These are phyloP conservation scores for Charina bottae DNA, from an alignment of 2,113 vertebrate genomes.

Conservation along the genomic window DNA sequence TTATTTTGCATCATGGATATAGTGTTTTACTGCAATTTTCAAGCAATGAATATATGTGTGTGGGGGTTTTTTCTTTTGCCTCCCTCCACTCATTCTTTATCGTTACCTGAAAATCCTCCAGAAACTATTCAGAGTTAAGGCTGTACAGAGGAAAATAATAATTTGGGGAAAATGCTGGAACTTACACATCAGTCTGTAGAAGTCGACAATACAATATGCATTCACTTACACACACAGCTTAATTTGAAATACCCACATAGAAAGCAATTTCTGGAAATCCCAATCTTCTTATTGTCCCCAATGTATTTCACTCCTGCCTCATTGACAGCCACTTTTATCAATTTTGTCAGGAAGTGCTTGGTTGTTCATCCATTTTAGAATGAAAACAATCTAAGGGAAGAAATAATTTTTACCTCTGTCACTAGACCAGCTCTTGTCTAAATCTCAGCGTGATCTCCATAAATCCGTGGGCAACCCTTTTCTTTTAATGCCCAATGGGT, in stretches of 20 bases:
- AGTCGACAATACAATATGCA: constrained; percentile 10
- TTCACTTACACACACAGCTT: not conserved
- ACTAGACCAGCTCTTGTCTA: not conserved
- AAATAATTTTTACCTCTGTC: not conserved
- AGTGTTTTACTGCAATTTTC: not conserved
- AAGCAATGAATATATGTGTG: not conserved
- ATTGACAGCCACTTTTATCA: not conserved
- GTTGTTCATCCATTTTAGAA: constrained; percentile 13
- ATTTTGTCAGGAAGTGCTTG: not conserved
- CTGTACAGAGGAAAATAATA: not conserved
- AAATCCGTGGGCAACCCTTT: not conserved
- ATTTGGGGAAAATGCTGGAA: rapidly evolving
- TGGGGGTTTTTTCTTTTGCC: not conserved
- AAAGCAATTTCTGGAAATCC: constrained; percentile 26
- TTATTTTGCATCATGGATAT: not conserved
- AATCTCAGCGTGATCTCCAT: not conserved
- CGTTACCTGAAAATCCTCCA: not conserved
- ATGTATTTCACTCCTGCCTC: constrained; percentile 1
- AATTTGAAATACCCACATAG: not conserved
- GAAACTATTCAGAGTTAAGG: not conserved
- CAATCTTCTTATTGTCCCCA: rapidly evolving
- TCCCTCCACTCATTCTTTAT: not conserved
- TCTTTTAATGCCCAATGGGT: not conserved
- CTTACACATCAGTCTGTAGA: not conserved
- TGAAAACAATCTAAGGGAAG: constrained; percentile 6